Percentiles rank a stretch among this genome's conserved stretches.
These are phyloP conservation scores for Gymnothorax javanicus DNA, from an alignment of 2,797 vertebrate genomes.

Conservation along the genomic window DNA sequence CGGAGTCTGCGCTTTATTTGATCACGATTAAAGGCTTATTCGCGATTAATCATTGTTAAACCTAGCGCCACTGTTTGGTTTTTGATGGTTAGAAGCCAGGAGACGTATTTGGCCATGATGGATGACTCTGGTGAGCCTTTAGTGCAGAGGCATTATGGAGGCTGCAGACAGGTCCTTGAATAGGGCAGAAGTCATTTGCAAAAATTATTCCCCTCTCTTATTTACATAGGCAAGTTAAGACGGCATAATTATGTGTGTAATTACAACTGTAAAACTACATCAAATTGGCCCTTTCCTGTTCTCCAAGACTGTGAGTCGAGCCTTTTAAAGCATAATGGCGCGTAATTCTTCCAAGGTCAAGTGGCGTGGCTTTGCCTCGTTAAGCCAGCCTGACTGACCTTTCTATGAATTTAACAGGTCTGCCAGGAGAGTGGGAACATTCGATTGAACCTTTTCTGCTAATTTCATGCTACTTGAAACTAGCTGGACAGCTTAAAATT, in stretches of 20 bases:
- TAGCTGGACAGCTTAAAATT: not conserved
- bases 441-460: conserved; percentile 25
- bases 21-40: conserved; percentile 43
- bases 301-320: conserved; percentile 38
- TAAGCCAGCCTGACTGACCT: conserved; percentile 30
- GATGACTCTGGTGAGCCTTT: conserved; percentile 28
- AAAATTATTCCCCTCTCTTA: conserved; percentile 40
- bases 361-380: conserved; percentile 21
- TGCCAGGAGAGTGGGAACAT: conserved; percentile 29
- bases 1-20: not conserved
- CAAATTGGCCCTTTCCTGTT: conserved; percentile 53
- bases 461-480: not conserved
- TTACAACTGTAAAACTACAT: conserved; percentile 43
- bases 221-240: conserved; percentile 48
- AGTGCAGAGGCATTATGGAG: conserved; percentile 27
- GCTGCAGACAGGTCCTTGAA: conserved; percentile 23
- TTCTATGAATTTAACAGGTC: conserved; percentile 34
- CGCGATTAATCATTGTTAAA: conserved; percentile 37
- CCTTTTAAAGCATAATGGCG: conserved; percentile 50
- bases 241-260: conserved; percentile 47
- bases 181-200: conserved; percentile 33
- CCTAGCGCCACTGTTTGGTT: conserved; percentile 40
- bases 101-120: conserved; percentile 33
- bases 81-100: conserved; percentile 39
- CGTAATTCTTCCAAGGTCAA: conserved; percentile 51